phyloP scores from a whole-genome alignment of 2,797 vertebrate genomes.

The Zenarchopterus dispar region DNA sequence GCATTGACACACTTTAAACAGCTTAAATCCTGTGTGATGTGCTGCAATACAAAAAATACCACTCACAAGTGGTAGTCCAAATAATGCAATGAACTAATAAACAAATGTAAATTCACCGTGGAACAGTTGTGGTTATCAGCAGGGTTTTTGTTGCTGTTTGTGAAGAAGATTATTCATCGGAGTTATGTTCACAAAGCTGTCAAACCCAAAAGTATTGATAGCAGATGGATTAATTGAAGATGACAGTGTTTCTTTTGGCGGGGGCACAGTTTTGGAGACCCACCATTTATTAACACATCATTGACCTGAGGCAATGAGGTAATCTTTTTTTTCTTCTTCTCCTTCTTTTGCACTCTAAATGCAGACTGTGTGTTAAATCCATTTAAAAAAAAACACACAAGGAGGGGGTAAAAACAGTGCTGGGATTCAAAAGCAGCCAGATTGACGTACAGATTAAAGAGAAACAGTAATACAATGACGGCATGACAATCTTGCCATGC shows the following conservation, averaged over 20 bases:
- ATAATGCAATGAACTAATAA: not conserved
- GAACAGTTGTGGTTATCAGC: constrained; percentile 23
- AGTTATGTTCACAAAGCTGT: constrained; percentile 52
- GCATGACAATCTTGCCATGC: constrained; percentile 78
- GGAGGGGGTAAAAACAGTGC: constrained; percentile 58
- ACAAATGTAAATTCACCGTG: constrained; percentile 8
- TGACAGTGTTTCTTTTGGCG: constrained; percentile 67
- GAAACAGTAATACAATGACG: constrained; percentile 76
- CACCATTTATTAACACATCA: constrained; percentile 74
- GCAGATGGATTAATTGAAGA: constrained; percentile 70
- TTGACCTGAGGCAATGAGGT: constrained; percentile 73
- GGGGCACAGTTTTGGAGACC: constrained; percentile 65
- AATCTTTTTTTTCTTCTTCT: constrained; percentile 58
- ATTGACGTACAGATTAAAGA: constrained; percentile 82
- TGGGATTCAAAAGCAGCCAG: constrained; percentile 70
- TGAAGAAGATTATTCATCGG: constrained; percentile 46
- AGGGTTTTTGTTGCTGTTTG: constrained; percentile 33
- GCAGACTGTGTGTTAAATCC: constrained; percentile 78
- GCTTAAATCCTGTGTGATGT: too few relatives aligned
- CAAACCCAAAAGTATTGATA: constrained; percentile 67
- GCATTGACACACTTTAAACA: too few relatives aligned
- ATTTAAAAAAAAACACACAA: constrained; percentile 51
- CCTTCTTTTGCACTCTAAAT: constrained; percentile 63
- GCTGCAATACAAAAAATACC: too few relatives aligned
- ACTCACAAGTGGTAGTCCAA: too few relatives aligned